A percentile compares a stretch with the other conserved stretches of the same genome.
Conservation (phyloP, 2,113 vertebrate genomes). For the Sebastes schlegelii region DNA sequence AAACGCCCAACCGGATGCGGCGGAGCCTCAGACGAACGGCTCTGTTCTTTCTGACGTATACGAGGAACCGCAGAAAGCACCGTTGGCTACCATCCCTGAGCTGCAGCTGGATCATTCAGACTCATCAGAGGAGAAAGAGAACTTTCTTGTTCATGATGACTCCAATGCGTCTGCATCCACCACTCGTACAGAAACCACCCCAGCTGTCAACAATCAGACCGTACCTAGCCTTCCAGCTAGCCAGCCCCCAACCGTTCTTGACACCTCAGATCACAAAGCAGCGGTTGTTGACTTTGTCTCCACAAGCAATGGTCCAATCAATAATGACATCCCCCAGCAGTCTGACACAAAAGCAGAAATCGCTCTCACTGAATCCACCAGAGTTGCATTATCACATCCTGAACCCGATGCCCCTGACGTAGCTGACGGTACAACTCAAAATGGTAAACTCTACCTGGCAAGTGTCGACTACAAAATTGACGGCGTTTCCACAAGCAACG, state of each 20-base stretch:
- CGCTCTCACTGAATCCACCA: neutral
- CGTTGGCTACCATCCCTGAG: conserved; percentile 61
- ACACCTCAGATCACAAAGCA: neutral
- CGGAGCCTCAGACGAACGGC: neutral
- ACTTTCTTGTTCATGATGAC: neutral
- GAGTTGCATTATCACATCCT: neutral
- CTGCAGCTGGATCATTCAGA: conserved; percentile 20
- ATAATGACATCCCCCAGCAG: neutral
- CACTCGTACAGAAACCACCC: neutral
- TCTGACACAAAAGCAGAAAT: neutral
- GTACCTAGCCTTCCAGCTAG: neutral
- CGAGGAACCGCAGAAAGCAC: neutral
- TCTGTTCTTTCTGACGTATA: fast-evolving
- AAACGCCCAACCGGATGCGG: neutral
- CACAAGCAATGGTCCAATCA: neutral
- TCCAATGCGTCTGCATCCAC: neutral
- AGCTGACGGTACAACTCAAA: neutral
- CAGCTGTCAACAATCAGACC: neutral
- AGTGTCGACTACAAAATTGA: neutral
- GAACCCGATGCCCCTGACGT: conserved; percentile 1
- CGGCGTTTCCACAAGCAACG: neutral
- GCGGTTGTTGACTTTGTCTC: neutral
- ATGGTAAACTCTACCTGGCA: neutral
- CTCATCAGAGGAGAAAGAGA: neutral
- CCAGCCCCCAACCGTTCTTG: neutral